Base-by-base conservation (phyloP, 1,140 invertebrate species). In the Drosophila nikananu region DNA sequence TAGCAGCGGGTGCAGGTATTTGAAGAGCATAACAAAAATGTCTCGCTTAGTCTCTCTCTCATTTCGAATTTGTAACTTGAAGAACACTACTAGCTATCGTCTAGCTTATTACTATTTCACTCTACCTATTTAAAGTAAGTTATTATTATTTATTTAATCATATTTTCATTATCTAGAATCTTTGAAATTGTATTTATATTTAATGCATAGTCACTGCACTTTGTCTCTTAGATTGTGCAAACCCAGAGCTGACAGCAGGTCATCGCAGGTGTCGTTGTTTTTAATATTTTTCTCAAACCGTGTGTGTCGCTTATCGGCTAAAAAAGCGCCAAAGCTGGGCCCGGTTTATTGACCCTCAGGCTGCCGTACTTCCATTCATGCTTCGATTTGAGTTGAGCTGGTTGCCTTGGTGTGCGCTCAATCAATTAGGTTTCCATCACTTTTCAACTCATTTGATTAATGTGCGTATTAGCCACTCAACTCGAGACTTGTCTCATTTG, bases 361-460 rank as follows among this genome's bases (percentile, higher is more conserved):
- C 54, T 70, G 42, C 21, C 60, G 42, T 70, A 62, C 64, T 68
- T 78, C 57, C 37, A 68, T 73, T 83, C 76, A 61, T 63, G 61
- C 57, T 67, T 66, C 62, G 17, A 61, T 62, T 62, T 62, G 63
- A 25, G 35, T 25, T 41, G 17, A 55, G 46, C 58, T 12, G 25
- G 19, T 8, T 27, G 51, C 30, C 6, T 8, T 27, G 60, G 49
- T 44, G 41, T 32, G 32, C 30, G 27, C 68, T 71, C 52, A 80
- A 83, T 83, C 67, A 86, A 86, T 87, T 86, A 63, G 61, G 74
- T 63, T 76, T 83, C 60, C 62, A 76, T 67, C 80, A 86, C 71
- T 80, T 83, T 83, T 49, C 57, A 63, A 80, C 67, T 71, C 58
- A 80, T 75, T 89, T 89, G 84, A 83, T 89, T 89, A 86, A 86